Conservation (phyloP, 64 coral and sea anemone genomes). For the Montipora capricornis region DNA sequence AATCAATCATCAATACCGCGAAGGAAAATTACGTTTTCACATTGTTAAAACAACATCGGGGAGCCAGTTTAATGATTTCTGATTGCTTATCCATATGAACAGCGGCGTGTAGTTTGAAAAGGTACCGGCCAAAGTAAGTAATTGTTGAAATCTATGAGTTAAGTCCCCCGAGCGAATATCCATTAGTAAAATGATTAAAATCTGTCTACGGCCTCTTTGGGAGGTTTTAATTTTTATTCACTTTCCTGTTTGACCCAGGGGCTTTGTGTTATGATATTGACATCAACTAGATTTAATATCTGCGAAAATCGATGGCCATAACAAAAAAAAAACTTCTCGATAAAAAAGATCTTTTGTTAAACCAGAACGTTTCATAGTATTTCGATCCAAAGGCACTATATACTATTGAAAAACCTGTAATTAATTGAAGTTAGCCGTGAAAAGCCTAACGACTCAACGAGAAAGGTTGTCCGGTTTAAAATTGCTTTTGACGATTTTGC, state of each 20-base stretch:
- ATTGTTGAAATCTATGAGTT: constrained; percentile 6
- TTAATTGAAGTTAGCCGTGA: neutral
- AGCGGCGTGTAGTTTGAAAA: neutral
- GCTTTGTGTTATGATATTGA: neutral
- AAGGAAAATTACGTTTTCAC: no score
- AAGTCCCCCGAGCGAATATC: constrained; percentile 1
- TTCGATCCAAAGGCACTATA: neutral
- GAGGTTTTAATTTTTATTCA: neutral
- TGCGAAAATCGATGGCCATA: neutral
- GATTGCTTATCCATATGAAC: neutral
- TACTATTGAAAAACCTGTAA: neutral
- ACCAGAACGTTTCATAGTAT: neutral
- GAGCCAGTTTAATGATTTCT: constrained; percentile 1
- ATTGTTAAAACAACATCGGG: neutral
- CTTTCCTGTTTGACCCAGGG: neutral
- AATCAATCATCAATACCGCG: no score
- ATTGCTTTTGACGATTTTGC: neutral
- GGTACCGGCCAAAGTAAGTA: neutral
- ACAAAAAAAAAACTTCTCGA: neutral
- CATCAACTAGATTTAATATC: neutral
- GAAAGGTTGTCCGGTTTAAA: neutral
- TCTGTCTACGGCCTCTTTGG: neutral
- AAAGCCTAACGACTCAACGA: neutral
- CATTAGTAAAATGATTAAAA: neutral
- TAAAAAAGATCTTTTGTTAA: neutral